Evolutionary conservation across 2,888 invertebrate genomes (phyloP).

Genomic region (Drosophila paracracens): DNA sequence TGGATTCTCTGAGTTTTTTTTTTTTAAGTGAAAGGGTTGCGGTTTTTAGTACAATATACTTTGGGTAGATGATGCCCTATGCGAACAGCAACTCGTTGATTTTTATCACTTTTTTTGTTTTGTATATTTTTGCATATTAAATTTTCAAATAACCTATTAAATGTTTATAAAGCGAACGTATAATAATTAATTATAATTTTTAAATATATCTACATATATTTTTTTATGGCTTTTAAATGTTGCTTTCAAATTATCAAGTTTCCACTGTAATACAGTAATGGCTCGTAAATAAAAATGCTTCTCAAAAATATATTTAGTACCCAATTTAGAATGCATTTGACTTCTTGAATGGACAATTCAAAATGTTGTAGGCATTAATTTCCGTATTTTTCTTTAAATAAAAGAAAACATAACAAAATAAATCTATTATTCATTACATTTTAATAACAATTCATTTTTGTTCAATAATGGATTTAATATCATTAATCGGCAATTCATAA

Average conservation of each 20-base stretch:
- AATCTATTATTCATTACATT: background rate
- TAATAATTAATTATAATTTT: background rate
- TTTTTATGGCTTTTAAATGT: background rate
- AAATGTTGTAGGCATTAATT: background rate
- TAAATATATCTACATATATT: background rate
- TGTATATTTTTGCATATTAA: slow-evolving; percentile 3
- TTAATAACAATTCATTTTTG: background rate
- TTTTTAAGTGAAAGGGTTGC: slow-evolving; percentile 77
- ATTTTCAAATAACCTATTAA: background rate
- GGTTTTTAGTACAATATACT: slow-evolving; percentile 45
- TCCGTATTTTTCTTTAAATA: background rate
- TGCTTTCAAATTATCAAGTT: background rate
- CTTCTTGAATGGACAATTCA: background rate
- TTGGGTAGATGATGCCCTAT: slow-evolving; percentile 28
- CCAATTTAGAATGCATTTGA: background rate
- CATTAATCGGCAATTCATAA: background rate
- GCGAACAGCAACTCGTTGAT: slow-evolving; percentile 10
- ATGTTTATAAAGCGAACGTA: background rate
- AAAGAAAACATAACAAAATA: background rate
- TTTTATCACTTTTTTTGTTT: slow-evolving; percentile 18
- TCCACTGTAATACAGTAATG: background rate
- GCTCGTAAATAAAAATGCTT: background rate
- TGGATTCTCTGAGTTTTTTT: slow-evolving; percentile 53
- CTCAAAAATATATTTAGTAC: background rate
- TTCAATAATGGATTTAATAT: background rate